Evolutionary conservation across 2,888 invertebrate species (phyloP), one percentile per base, ranked within the genome.

Genomic region (Marronus borbonicus): DNA sequence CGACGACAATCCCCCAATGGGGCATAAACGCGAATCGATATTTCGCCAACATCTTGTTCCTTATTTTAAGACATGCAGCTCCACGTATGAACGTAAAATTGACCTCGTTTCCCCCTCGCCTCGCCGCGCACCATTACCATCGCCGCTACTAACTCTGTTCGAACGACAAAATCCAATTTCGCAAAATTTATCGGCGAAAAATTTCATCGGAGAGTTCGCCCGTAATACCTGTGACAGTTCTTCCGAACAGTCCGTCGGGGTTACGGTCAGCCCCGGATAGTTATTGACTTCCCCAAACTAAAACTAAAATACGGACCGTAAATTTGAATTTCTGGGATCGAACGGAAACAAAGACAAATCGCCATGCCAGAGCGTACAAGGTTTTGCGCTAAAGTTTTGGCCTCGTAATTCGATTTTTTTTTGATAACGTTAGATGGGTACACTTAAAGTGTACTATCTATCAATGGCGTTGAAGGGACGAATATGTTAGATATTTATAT

Each of bases 141-240:
- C 62, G 28, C 20, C 55, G 36, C 55, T 70, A 17, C 55, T 52
- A 14, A 58, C 72, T 52, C 28, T 17, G 17, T 20, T 39, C 60
- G 24, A 44, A 49, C 72, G 72, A 74, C 60, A 44, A 72, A 74
- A 74, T 74, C 72, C 72, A 74, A 74, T 74, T 74, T 74, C 60
- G 60, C 44, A 44, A 74, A 74, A 74, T 74, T 74, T 74, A 74
- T 74, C 44, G 72, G 24, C 39, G 60, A 55, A 74, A 74, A 74
- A 74, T 74, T 74, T 74, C 60, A 24, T 20, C 60, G 60, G 60
- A 20, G 58, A 24, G 60, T 44, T 17, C 60, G 44, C 20, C 68
- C 68, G 68, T 68, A 74, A 74, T 74, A 74, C 72, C 72, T 74
- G 62, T 74, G 72, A 74, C 72, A 74, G 72, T 74, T 74, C 60